Base-by-base conservation (phyloP, 2,113 vertebrate species). In the Thamnophis sirtalis region DNA sequence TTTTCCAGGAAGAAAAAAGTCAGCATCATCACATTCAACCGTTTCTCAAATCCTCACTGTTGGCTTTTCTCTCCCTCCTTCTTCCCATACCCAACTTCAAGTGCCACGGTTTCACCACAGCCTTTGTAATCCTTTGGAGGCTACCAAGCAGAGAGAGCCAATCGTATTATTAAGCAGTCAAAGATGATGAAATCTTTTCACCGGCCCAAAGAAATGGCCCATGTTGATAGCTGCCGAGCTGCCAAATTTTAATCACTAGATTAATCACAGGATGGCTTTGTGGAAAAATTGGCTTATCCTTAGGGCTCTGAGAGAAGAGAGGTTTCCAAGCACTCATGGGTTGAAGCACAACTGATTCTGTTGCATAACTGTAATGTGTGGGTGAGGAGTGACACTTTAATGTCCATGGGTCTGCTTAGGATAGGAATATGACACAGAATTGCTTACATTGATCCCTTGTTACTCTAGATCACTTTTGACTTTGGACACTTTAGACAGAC, bases 1-100 rank as follows among this genome's bases (percentile, higher is more conserved):
- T 94, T 94, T 95, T 95, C 84, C 17, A 38, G 21, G 68, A 80
- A 88, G 38, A 38, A 84, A 89, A 94, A 94, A 21, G 91, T 33
- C 88, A 24, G 84, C 88, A 92, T 94, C 88, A 54, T 56, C 87
- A 49, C 84, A 56, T 17, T 92, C 13, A 9, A 53, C 9, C 90
- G 19, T 94, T 96, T 94, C 93, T 94, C 92, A 89, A 84, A 89
- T 58, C 17, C 68, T 21, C 51, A 91, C 58, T n/a, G 55, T 91
- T 88, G 21, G 48, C 28, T 55, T 60, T 1, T 24, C 84, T 49
- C 26, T 49, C 85, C 80, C 86, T 51, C 0, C 0, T 19, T 53
- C 0, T 19, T 80, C 90, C 63, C 48, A n/a, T n/a, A 51, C 19
- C 53, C 21, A 54, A 9, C 51, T 24, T 88, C 88, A 92, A 86